phyloP scores from a whole-genome alignment of 2,888 invertebrate genomes.

The Cybosia mesomella region DNA sequence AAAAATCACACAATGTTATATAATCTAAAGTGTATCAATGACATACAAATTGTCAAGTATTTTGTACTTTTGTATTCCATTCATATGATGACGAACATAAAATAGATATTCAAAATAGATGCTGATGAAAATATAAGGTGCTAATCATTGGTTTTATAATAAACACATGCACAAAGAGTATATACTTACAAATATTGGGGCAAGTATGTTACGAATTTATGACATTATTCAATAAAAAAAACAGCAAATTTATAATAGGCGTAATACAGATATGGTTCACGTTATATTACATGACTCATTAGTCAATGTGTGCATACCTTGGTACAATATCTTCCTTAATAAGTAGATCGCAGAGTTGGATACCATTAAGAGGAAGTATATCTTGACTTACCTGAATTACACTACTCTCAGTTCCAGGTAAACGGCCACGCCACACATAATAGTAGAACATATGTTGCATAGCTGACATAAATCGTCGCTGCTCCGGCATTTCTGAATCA shows the following conservation, averaged over 20 bases:
- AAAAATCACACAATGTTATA: conserved; percentile 29
- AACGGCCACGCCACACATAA: conserved; percentile 92
- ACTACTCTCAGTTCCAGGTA: conserved; percentile 87
- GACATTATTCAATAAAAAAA: conserved; percentile 36
- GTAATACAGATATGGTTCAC: conserved; percentile 13
- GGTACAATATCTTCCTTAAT: conserved; percentile 91
- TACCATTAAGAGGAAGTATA: conserved; percentile 87
- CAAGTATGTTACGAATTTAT: conserved; percentile 36
- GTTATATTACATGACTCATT: conserved; percentile 60
- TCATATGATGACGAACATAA: conserved; percentile 23
- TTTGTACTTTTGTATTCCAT: conserved; percentile 44
- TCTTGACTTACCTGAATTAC: conserved; percentile 92
- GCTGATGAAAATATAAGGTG: conserved; percentile 16
- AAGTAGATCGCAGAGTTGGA: conserved; percentile 93
- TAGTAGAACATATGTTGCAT: conserved; percentile 94
- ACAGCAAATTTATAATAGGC: conserved; percentile 29
- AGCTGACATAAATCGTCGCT: conserved; percentile 91
- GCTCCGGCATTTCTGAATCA: conserved; percentile 90
- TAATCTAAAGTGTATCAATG: conserved; percentile 11
- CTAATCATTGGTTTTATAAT: conserved; percentile 24
- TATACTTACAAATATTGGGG: conserved; percentile 48
- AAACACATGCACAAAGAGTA: conserved; percentile 52
- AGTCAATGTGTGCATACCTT: conserved; percentile 91
- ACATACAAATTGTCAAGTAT: conserved; percentile 17
- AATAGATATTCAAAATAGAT: neutral